A percentile compares a stretch with the other conserved stretches of the same genome.
Evolutionary conservation across 2,888 invertebrate genomes (phyloP).

Genomic region (Charanyca ferruginea): DNA sequence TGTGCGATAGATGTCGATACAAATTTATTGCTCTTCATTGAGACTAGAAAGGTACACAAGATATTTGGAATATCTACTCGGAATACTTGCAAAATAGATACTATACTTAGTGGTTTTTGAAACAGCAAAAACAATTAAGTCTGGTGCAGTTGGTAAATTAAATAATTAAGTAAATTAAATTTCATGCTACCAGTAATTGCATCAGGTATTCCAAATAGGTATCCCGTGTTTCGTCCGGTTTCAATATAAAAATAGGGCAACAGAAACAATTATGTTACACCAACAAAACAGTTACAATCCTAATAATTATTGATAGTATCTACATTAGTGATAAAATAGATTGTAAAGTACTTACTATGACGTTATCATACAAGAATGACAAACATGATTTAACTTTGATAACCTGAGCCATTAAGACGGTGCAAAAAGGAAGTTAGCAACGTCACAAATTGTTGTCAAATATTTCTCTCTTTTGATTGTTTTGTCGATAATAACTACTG

Average conservation of each 20-base stretch:
- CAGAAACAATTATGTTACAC: constrained; percentile 18
- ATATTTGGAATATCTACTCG: neutral
- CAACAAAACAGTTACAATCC: constrained; percentile 50
- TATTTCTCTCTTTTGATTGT: too few relatives aligned
- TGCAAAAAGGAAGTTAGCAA: too few relatives aligned
- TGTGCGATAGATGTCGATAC: too few relatives aligned
- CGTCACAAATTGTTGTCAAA: too few relatives aligned
- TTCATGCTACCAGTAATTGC: too few relatives aligned
- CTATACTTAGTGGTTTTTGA: too few relatives aligned
- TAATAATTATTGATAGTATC: constrained; percentile 47
- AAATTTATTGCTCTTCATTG: neutral
- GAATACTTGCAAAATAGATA: too few relatives aligned
- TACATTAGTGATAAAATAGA: constrained; percentile 44
- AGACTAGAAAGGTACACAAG: neutral
- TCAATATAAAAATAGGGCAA: constrained; percentile 1
- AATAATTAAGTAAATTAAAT: too few relatives aligned
- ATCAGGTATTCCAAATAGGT: neutral
- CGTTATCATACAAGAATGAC: constrained; percentile 66
- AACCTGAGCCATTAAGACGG: neutral
- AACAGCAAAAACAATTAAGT: too few relatives aligned
- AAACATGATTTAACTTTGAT: constrained; percentile 60
- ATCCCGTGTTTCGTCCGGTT: neutral
- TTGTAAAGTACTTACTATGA: constrained; percentile 48
- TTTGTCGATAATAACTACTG: too few relatives aligned
- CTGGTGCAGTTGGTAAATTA: too few relatives aligned